These are phyloP conservation scores for Geotrypetes seraphini DNA, from an alignment of 2,797 vertebrate genomes.

Conservation along the genomic window DNA sequence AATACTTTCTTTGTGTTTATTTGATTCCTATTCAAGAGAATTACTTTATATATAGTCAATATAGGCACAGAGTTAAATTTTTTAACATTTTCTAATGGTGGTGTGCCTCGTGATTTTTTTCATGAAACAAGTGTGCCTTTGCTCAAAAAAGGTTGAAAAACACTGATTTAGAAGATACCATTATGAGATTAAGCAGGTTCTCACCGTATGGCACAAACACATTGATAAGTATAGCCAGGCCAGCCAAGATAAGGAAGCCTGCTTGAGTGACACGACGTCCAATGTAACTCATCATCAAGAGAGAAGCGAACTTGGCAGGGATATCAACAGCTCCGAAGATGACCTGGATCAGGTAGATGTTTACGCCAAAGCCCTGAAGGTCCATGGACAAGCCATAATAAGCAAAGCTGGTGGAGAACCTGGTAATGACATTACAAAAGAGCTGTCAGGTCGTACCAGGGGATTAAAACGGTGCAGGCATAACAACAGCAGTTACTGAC, in stretches of 20 bases:
- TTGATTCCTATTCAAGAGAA: too few species aligned
- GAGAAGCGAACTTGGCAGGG: constrained; percentile 52
- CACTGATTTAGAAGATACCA: too few species aligned
- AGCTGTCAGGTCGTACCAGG: not conserved
- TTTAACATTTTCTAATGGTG: too few species aligned
- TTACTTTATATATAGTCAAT: too few species aligned
- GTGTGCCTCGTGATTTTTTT: too few species aligned
- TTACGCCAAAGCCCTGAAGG: constrained; percentile 65
- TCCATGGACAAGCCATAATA: constrained; percentile 68
- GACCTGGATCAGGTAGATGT: constrained; percentile 61
- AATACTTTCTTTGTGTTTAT: too few species aligned
- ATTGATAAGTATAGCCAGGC: constrained; percentile 51
- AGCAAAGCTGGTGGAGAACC: constrained; percentile 63
- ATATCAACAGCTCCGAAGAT: constrained; percentile 62
- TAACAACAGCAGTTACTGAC: too few species aligned
- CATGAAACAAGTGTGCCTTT: too few species aligned
- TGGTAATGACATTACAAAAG: constrained; percentile 9
- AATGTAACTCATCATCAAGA: constrained; percentile 45
- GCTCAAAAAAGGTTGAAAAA: too few species aligned
- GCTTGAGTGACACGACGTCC: constrained; percentile 51
- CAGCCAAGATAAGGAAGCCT: constrained; percentile 50
- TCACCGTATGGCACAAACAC: constrained; percentile 57
- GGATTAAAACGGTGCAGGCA: too few species aligned
- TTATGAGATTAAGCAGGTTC: not conserved
- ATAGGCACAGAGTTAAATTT: too few species aligned